These are phyloP conservation scores for Leucophenga maculata DNA, from an alignment of 2,888 invertebrate species.

Conservation along the genomic window DNA sequence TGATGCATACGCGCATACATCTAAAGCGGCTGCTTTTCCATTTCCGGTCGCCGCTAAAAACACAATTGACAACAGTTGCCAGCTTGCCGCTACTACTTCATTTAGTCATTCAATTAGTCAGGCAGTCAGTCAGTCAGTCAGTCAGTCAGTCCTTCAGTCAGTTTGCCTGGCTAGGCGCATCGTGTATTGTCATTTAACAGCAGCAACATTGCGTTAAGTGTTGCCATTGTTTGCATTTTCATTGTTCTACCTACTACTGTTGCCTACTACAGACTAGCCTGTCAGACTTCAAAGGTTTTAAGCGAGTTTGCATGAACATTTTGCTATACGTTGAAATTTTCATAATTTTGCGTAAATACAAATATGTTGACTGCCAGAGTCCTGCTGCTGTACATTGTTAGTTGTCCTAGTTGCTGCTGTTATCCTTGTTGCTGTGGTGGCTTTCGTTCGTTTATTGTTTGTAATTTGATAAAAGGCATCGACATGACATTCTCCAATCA, in stretches of 20 bases:
- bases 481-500: conserved; percentile 11
- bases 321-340: conserved; percentile 5
- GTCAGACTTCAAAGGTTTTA: conserved; percentile 12
- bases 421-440: conserved; percentile 13
- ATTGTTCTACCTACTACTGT: not conserved
- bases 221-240: conserved; percentile 22
- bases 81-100: not conserved
- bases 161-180: not conserved
- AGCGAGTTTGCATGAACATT: not conserved
- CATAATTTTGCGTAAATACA: conserved; percentile 15
- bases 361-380: not conserved
- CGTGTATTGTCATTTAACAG: conserved; percentile 11
- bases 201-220: conserved; percentile 21
- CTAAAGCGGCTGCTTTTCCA: not conserved
- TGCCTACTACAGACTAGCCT: not conserved
- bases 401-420: not conserved
- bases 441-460: conserved; percentile 23
- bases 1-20: not conserved
- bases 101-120: not conserved
- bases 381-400: not conserved
- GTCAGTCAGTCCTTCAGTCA: not conserved
- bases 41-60: not conserved
- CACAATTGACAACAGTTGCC: not conserved
- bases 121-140: not conserved
- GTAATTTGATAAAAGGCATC: conserved; percentile 24